Evolutionary conservation across 1,140 invertebrate species (phyloP).

Genomic region (Potamilus streckersoni): DNA sequence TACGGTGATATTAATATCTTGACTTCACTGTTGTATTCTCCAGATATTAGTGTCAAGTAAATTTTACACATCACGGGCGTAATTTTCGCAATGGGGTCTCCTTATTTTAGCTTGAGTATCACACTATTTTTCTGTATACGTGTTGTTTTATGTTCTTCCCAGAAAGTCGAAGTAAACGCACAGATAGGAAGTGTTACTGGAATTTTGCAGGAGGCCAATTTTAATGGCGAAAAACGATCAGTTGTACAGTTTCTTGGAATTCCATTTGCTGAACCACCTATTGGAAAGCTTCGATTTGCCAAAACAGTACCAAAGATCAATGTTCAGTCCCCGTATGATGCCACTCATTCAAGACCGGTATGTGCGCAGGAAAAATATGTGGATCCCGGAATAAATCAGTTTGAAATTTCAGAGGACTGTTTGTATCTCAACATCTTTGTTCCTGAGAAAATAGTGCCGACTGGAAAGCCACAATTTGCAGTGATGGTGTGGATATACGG

Average conservation of each 20-base stretch:
- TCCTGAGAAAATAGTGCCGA: slow-evolving; percentile 71
- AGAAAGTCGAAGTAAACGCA: no score
- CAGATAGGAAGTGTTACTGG: no score
- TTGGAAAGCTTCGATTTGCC: slow-evolving; percentile 2
- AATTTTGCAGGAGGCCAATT: no score
- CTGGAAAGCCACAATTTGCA: slow-evolving; percentile 73
- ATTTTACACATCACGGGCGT: no score
- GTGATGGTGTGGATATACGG: slow-evolving; percentile 97
- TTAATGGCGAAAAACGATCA: no score
- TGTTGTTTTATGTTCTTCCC: no score
- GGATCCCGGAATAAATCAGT: not conserved
- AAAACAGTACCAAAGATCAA: not conserved
- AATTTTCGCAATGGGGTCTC: no score
- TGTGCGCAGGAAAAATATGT: not conserved
- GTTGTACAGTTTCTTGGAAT: not conserved
- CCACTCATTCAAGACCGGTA: not conserved
- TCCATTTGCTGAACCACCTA: slow-evolving; percentile 1
- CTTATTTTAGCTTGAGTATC: no score
- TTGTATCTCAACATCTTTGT: slow-evolving; percentile 89
- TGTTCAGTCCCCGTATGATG: not conserved
- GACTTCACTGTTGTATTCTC: no score
- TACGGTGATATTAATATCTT: no score
- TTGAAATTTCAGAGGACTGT: slow-evolving; percentile 81
- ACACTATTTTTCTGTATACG: no score
- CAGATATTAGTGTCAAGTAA: no score